phyloP scores from a whole-genome alignment of 2,888 invertebrate species.

The Troilus luridus region DNA sequence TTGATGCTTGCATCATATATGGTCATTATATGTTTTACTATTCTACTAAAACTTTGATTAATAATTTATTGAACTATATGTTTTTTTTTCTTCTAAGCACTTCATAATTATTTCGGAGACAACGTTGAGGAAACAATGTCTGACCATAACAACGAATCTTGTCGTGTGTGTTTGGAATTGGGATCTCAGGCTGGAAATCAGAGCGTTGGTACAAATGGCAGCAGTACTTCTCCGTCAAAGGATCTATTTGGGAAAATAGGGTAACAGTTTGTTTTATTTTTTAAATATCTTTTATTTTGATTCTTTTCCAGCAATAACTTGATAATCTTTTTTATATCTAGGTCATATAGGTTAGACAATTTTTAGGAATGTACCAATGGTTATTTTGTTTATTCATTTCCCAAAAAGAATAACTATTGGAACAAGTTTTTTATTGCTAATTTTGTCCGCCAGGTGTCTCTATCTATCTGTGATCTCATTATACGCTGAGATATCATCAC shows the following conservation, averaged over 20 bases:
- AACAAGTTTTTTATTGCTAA: too few species aligned
- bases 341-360: not conserved
- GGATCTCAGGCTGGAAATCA: constrained; percentile 23
- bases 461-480: too few species aligned
- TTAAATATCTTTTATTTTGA: not conserved
- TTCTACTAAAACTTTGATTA: not conserved
- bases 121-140: constrained; percentile 81
- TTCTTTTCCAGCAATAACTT: not conserved
- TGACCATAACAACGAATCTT: constrained; percentile 86
- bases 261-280: constrained; percentile 60
- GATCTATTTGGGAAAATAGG: constrained; percentile 87
- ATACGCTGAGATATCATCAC: too few species aligned
- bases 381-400: too few species aligned
- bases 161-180: constrained; percentile 79
- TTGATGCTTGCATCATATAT: too few species aligned
- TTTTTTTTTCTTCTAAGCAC: constrained; percentile 66
- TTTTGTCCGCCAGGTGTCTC: too few species aligned
- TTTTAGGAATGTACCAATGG: not conserved
- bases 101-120: constrained; percentile 67
- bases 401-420: too few species aligned
- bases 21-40: too few species aligned
- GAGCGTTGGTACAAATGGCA: constrained; percentile 54
- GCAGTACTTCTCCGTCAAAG: constrained; percentile 63
- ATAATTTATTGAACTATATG: not conserved
- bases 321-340: not conserved